A percentile compares a stretch with the other conserved stretches of the same genome.
These are phyloP conservation scores for Heliconius erato DNA, from an alignment of 2,888 invertebrate genomes.

Conservation along the genomic window DNA sequence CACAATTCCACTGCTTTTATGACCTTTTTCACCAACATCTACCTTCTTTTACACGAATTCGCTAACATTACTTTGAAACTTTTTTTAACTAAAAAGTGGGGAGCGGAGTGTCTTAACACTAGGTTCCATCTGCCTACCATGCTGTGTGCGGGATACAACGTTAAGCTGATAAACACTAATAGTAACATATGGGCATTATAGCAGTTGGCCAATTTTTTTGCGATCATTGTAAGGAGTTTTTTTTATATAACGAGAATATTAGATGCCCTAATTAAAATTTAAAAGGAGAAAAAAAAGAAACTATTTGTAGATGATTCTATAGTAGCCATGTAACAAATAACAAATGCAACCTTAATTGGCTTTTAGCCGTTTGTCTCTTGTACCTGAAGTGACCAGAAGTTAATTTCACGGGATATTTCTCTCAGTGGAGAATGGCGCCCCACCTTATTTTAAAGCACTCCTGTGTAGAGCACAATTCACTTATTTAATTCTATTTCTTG, in stretches of 20 bases:
- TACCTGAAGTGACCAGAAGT: constrained; percentile 82
- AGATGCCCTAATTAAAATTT: not conserved
- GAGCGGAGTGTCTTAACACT: too few species aligned
- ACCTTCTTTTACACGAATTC: too few species aligned
- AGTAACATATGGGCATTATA: too few species aligned
- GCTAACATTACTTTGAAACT: too few species aligned
- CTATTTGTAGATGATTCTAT: not conserved
- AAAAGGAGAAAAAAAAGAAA: not conserved
- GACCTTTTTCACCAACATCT: too few species aligned
- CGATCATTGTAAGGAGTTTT: not conserved
- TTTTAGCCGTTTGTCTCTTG: constrained; percentile 71
- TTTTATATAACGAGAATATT: not conserved
- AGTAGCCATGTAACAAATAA: constrained; percentile 5
- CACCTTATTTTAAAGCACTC: constrained; percentile 73
- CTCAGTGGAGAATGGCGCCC: constrained; percentile 68
- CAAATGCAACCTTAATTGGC: constrained; percentile 49
- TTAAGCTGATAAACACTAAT: too few species aligned
- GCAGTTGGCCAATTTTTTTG: too few species aligned
- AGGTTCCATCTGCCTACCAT: too few species aligned
- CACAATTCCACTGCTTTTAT: too few species aligned
- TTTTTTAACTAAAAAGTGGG: too few species aligned
- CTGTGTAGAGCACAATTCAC: constrained; percentile 79
- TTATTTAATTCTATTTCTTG: constrained; percentile 58
- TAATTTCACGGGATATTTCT: constrained; percentile 84
- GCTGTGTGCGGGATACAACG: too few species aligned